phyloP scores from a whole-genome alignment of 2,113 vertebrate species.

The Gymnarchus niloticus region DNA sequence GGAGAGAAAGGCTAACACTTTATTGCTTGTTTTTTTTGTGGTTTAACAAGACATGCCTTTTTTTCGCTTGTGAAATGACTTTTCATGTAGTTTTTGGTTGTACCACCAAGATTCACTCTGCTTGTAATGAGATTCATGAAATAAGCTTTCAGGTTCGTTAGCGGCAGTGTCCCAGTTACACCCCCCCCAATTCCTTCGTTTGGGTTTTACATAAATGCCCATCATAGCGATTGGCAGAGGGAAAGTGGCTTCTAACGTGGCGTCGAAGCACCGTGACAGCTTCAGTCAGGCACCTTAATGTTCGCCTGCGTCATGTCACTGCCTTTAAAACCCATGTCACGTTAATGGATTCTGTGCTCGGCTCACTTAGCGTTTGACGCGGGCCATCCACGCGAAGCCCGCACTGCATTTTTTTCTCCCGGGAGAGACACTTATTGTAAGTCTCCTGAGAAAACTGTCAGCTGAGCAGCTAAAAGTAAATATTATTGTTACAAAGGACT shows the following conservation, averaged over 20 bases:
- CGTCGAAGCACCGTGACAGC: neutral
- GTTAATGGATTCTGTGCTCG: neutral
- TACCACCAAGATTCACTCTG: neutral
- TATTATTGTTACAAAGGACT: neutral
- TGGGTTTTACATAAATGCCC: neutral
- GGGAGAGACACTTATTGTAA: neutral
- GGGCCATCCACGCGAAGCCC: too few relatives aligned
- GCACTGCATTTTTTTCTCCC: neutral
- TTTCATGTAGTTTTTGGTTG: neutral
- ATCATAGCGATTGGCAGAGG: neutral
- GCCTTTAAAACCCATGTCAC: neutral
- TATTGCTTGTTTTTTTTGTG: neutral
- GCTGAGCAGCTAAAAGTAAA: neutral
- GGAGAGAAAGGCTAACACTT: neutral
- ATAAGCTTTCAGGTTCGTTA: neutral
- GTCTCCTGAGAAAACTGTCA: neutral
- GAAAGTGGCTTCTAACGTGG: neutral
- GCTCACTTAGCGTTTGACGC: neutral
- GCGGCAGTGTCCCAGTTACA: neutral
- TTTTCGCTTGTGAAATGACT: neutral
- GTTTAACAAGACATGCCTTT: neutral
- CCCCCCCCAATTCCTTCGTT: neutral
- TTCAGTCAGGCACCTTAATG: neutral
- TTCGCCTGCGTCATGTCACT: neutral
- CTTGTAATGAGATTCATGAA: neutral